Evolutionary conservation across 2,888 invertebrate genomes (phyloP).

Genomic region (Synergus itoensis): DNA sequence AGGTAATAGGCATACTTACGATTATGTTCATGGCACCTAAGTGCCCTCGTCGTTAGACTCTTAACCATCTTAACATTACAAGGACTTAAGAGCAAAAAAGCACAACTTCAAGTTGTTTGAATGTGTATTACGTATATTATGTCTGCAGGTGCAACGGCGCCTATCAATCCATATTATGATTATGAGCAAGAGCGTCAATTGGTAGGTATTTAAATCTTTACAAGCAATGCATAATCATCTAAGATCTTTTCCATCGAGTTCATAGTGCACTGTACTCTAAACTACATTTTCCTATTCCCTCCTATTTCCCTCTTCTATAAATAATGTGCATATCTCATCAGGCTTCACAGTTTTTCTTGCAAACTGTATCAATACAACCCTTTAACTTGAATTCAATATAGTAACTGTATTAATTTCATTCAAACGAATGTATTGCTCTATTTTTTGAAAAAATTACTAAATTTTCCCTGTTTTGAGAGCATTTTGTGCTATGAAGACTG

Average conservation of each 20-base stretch:
- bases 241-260: not conserved
- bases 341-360: too few relatives aligned
- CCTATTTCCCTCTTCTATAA: not conserved
- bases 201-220: conserved; percentile 20
- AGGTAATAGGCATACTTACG: conserved; percentile 15
- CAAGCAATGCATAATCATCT: conserved; percentile 12
- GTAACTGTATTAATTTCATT: too few relatives aligned
- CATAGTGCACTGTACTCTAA: conserved; percentile 21
- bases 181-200: conserved; percentile 27
- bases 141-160: conserved; percentile 33
- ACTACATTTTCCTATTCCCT: conserved; percentile 6
- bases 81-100: conserved; percentile 22
- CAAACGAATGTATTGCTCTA: too few relatives aligned
- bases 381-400: too few relatives aligned
- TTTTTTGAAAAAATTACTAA: too few relatives aligned
- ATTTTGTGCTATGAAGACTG: too few relatives aligned
- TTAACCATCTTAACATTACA: conserved; percentile 33
- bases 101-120: conserved; percentile 14
- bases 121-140: not conserved
- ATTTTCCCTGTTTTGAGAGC: too few relatives aligned
- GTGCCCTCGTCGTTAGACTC: conserved; percentile 28
- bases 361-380: too few relatives aligned
- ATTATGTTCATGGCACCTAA: conserved; percentile 36
- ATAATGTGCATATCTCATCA: not conserved
- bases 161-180: conserved; percentile 29